Evolutionary conservation across 2,797 vertebrate genomes (phyloP), one percentile per base, ranked within the genome.

Genomic region (Myotis vivesi): DNA sequence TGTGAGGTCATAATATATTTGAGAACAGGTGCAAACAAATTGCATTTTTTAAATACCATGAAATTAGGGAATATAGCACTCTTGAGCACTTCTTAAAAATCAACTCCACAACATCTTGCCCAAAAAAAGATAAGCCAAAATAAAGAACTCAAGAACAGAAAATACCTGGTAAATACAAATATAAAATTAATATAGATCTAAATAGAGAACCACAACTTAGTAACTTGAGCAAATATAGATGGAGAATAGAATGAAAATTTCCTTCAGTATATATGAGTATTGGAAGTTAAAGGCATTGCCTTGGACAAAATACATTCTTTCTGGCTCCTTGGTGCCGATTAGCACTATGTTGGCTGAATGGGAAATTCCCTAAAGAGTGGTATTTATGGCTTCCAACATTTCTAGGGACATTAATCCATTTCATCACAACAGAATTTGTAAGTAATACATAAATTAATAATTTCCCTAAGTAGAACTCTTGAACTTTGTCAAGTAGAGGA

Each of bases 401-500:
- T 33, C 68, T 38, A n/a, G 23, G 55, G 53, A 79, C 33, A 75
- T 38, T 69, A 87, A 93, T 22, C 17, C n/a, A 49, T 57, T 83
- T 87, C 33, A 84, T 55, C 23, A 68, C 7, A 53, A 38, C 11
- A 72, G 33, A 77, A 84, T 68, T 33, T 72, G 72, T 87, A 94
- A 94, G 38, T 38, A 73, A 89, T 51, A 38, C 13, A 80, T 75
- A 28, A 89, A 66, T 87, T 94, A 69, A 66, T 79, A 91, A 89
- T 57, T 82, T 75, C 3, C 55, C 10, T 38, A 68, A 86, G n/a
- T 84, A 38, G 49, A 91, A 83, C 6, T 46, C 2, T 66, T 91
- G 17, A 80, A 75, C 33, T 75, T 72, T 75, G 0, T 92, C 2
- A 20, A 55, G 20, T 33, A 93, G 55, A 71, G 33, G 44, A 91